Percentiles rank a stretch among this genome's conserved stretches.
These are phyloP conservation scores for Boloria euphrosyne DNA, from an alignment of 2,888 invertebrate genomes.

Conservation along the genomic window DNA sequence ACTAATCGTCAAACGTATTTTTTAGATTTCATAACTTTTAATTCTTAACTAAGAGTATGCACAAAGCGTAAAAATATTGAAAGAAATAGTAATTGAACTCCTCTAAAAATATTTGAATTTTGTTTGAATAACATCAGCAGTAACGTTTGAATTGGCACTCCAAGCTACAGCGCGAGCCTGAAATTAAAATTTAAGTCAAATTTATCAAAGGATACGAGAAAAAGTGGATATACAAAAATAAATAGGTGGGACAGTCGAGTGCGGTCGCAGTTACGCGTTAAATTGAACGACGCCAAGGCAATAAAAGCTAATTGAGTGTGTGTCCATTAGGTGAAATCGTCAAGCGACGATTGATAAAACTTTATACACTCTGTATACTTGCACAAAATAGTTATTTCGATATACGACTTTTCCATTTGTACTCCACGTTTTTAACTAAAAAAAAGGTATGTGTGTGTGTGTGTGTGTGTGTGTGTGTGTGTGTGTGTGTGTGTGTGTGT, in stretches of 20 bases:
- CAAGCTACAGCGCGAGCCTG: conserved; percentile 7
- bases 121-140: conserved; percentile 20
- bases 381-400: conserved; percentile 27
- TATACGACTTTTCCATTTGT: not conserved
- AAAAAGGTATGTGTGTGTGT: no score
- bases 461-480: no score
- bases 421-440: not conserved
- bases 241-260: conserved; percentile 62
- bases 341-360: conserved; percentile 54
- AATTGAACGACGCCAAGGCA: conserved; percentile 73
- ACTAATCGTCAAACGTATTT: no score
- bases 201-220: conserved; percentile 41
- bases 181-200: conserved; percentile 25
- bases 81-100: not conserved
- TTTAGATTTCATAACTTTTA: no score
- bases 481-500: no score
- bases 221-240: conserved; percentile 70
- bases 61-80: not conserved
- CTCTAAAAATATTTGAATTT: conserved; percentile 11
- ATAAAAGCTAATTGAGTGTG: conserved; percentile 79
- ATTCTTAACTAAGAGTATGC: not conserved
- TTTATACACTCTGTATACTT: conserved; percentile 31
- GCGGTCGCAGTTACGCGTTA: conserved; percentile 74
- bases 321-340: conserved; percentile 65
- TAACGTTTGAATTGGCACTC: conserved; percentile 27